These are phyloP conservation scores for Trematocara nigrifrons DNA, from an alignment of 2,113 vertebrate species.

Conservation along the genomic window DNA sequence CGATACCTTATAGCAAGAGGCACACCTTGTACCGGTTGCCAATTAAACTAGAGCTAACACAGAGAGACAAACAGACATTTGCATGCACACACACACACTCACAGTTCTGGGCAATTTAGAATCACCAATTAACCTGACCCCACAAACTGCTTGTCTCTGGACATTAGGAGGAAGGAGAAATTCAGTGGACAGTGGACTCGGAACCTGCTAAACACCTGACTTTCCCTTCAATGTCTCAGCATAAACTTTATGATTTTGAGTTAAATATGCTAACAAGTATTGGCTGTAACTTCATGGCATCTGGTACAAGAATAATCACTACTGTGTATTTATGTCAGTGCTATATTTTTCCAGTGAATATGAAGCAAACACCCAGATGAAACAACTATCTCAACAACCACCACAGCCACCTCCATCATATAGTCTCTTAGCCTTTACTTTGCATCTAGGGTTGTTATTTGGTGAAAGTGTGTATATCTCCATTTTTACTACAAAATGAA, in stretches of 20 bases:
- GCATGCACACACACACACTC: not conserved
- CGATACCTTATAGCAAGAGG: not conserved
- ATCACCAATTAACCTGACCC: not conserved
- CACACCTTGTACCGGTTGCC: not conserved
- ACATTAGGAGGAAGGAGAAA: not conserved
- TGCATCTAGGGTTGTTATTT: fast-evolving
- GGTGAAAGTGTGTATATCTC: not conserved
- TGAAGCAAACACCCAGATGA: not conserved
- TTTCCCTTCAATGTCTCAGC: not conserved
- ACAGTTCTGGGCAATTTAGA: not conserved
- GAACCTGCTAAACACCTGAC: not conserved
- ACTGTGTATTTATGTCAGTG: not conserved
- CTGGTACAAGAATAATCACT: not conserved
- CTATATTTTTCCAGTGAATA: not conserved
- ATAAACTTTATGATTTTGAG: not conserved
- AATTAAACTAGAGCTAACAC: not conserved
- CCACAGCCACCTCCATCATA: not conserved
- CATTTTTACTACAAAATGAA: not conserved
- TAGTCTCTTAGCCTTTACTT: not conserved
- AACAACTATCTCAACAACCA: not conserved
- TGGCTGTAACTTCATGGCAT: not conserved
- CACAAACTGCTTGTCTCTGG: not conserved
- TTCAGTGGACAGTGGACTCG: not conserved
- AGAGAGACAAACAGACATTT: not conserved
- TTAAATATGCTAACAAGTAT: not conserved